Evolutionary conservation across 2,113 vertebrate genomes (phyloP).

Genomic region (Ptychochromis oligacanthus): DNA sequence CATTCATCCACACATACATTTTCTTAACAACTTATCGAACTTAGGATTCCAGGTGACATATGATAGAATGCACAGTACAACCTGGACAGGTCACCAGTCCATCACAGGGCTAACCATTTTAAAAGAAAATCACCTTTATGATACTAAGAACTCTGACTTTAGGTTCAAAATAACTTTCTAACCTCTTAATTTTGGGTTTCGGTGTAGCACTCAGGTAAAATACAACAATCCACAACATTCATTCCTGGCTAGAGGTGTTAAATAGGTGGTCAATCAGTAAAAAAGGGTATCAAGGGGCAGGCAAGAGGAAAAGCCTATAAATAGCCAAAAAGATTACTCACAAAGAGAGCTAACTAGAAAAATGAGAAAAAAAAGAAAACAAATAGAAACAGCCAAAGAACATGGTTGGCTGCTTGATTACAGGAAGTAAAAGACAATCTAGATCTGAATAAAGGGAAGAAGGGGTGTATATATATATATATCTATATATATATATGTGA

Average conservation of each 20-base stretch:
- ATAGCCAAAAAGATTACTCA: accelerated
- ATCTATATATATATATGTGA: too few relatives aligned
- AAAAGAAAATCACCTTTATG: background rate
- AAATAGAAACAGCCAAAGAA: background rate
- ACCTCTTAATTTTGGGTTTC: background rate
- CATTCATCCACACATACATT: too few relatives aligned
- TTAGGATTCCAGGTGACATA: too few relatives aligned
- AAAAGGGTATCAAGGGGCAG: background rate
- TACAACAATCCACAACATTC: too few relatives aligned
- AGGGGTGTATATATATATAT: background rate
- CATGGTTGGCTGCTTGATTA: background rate
- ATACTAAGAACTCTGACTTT: accelerated
- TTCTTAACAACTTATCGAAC: background rate
- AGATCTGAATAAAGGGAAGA: background rate
- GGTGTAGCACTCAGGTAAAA: accelerated
- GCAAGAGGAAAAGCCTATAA: too few relatives aligned
- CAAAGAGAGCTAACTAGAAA: background rate
- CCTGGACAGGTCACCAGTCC: background rate
- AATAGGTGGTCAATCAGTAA: background rate
- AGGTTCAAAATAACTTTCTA: background rate
- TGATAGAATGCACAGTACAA: too few relatives aligned
- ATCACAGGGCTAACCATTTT: accelerated
- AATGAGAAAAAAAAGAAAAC: background rate
- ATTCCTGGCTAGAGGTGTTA: too few relatives aligned
- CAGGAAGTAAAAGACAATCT: background rate